Conservation (phyloP, 2,113 vertebrate species). For the Pao palembangensis region DNA sequence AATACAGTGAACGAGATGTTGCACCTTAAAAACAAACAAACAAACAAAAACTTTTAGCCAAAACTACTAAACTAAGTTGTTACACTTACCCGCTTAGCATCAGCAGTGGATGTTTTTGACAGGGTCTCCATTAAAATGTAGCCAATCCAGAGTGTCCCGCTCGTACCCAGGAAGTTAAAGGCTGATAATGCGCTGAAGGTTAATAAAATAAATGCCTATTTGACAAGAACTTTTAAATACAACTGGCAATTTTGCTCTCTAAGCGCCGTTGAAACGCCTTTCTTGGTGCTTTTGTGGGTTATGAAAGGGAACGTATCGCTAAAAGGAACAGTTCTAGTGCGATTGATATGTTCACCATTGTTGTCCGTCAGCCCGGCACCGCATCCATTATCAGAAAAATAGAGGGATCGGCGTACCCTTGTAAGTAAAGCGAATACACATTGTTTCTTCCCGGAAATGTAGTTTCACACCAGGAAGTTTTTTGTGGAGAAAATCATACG, state of each 20-base stretch:
- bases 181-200: not conserved
- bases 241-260: not conserved
- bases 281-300: not conserved
- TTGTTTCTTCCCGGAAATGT: constrained; percentile 45
- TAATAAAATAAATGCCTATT: too few relatives aligned
- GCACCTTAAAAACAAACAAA: not conserved
- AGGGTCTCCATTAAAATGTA: constrained; percentile 52
- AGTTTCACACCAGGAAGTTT: constrained; percentile 3
- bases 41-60: too few relatives aligned
- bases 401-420: fast-evolving
- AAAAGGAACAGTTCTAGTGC: not conserved
- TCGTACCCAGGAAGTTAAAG: not conserved
- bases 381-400: fast-evolving
- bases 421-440: constrained; percentile 1
- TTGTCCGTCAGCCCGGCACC: not conserved
- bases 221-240: not conserved
- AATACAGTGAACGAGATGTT: not conserved
- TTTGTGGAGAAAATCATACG: fast-evolving
- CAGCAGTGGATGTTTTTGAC: constrained; percentile 43
- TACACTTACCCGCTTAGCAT: constrained; percentile 48
- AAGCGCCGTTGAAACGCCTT: not conserved
- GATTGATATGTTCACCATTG: not conserved
- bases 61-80: not conserved
- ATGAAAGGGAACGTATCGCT: constrained; percentile 30
- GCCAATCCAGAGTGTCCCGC: constrained; percentile 4